Base-by-base conservation (phyloP, 2,797 vertebrate species). In the Hephaestus fuliginosus region DNA sequence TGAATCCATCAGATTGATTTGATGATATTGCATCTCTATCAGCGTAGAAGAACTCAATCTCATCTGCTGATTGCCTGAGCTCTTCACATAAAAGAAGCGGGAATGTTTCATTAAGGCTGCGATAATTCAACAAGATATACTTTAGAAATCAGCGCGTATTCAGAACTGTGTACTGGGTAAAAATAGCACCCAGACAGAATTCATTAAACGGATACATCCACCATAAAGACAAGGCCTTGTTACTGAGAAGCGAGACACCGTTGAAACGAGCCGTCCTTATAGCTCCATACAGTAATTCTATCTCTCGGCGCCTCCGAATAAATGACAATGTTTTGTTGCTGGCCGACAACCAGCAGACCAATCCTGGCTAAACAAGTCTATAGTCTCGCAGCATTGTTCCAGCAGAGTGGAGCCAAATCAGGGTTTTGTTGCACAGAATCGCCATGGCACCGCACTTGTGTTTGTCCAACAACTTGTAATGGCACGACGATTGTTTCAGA, bases 101-200 rank as follows among this genome's bases (percentile, higher is more conserved):
- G 85, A 73, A 89, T 80, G 86, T 94, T 94, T 93, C 93, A 94
- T 94, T 92, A 92, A 76, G 82, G 78, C 88, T 55, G 80, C 53
- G 93, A 94, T 94, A 91, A 92, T 93, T 94, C 91, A 87, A 90
- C 83, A 53, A 93, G 90, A 92, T 93, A 90, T 90, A 90, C 91
- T 92, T 92, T 90, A 90, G 90, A 92, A 94, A 93, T 92, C 90
- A 91, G 91, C 10, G 84, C 69, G 6, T 82, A 94, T 91, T 93
- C 88, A 93, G 82, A 90, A 55, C 78, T 79, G 88, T 86, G 87
- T 74, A 78, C 66, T 2, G 76, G 68, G 70, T 89, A 90, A 88
- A 90, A 90, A 91, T 90, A 92, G 85, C 85, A 83, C 5, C 74
- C 70, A 78, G 83, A 82, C 75, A 28, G 82, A 87, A 74, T 78